Evolutionary conservation across 2,113 vertebrate genomes (phyloP).

Genomic region (Pedionomus torquatus): DNA sequence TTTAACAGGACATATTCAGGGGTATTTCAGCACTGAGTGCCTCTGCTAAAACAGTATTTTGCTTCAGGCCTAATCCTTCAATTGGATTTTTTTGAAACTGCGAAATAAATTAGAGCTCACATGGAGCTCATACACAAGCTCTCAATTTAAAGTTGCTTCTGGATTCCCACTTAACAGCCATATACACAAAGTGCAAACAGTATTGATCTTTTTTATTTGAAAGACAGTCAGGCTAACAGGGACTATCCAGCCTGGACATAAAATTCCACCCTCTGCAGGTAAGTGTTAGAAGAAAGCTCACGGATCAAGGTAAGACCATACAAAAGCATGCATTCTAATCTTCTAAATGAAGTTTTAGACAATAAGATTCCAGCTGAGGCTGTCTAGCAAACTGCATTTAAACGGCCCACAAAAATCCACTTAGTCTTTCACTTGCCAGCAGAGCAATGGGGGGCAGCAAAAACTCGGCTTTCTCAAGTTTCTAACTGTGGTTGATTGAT

Average conservation of each 20-base stretch:
- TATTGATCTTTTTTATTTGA: not conserved
- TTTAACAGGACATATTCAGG: not conserved
- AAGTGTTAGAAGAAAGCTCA: not conserved
- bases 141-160: not conserved
- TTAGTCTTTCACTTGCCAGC: conserved; percentile 31
- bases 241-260: not conserved
- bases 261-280: not conserved
- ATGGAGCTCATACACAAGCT: not conserved
- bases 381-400: conserved; percentile 36
- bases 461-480: not conserved
- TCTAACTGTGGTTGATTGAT: conserved; percentile 12
- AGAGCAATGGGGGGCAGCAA: conserved; percentile 4
- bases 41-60: not conserved
- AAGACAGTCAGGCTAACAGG: not conserved
- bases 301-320: conserved; percentile 2
- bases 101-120: not conserved
- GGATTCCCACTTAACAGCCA: not conserved
- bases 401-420: conserved; percentile 43
- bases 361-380: conserved; percentile 40
- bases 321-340: not conserved
- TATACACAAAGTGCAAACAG: not conserved
- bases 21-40: not conserved
- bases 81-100: conserved; percentile 3
- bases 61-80: conserved; percentile 8
- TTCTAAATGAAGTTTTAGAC: conserved; percentile 23